Percentiles rank a stretch among this genome's conserved stretches.
phyloP scores from a whole-genome alignment of 2,797 vertebrate species.

The Myotis pilosus region DNA sequence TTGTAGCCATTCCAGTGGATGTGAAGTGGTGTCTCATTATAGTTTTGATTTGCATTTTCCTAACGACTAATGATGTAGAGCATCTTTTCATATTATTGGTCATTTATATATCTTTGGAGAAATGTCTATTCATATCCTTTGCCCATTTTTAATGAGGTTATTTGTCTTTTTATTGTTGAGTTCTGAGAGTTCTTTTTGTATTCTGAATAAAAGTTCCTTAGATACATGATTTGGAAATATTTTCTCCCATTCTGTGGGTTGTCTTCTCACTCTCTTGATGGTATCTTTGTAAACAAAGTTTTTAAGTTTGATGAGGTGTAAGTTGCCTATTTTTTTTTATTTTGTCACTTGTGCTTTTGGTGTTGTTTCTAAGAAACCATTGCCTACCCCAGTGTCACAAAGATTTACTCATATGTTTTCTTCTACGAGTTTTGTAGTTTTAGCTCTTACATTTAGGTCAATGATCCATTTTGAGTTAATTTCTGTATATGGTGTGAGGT shows the following conservation, averaged over 20 bases:
- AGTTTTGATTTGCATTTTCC: conserved; percentile 22
- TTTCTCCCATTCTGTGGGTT: background rate
- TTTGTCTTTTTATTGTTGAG: background rate
- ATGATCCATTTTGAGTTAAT: background rate
- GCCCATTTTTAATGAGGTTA: background rate
- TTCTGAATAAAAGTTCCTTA: background rate
- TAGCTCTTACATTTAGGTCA: background rate
- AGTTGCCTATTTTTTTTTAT: background rate
- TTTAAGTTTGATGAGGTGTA: background rate
- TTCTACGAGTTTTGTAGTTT: background rate
- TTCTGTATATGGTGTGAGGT: background rate
- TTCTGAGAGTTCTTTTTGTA: background rate
- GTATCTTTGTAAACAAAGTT: background rate
- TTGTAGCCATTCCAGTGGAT: background rate
- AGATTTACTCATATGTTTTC: background rate
- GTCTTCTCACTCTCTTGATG: background rate
- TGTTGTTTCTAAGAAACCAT: background rate
- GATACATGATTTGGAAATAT: background rate
- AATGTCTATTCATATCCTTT: background rate
- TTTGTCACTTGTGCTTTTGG: background rate
- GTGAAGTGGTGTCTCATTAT: background rate
- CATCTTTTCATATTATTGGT: background rate
- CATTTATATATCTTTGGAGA: background rate
- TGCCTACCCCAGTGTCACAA: background rate
- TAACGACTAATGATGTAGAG: background rate